A percentile compares a stretch with the other conserved stretches of the same genome.
Evolutionary conservation across 2,113 vertebrate species (phyloP).

Genomic region (Lontra canadensis): DNA sequence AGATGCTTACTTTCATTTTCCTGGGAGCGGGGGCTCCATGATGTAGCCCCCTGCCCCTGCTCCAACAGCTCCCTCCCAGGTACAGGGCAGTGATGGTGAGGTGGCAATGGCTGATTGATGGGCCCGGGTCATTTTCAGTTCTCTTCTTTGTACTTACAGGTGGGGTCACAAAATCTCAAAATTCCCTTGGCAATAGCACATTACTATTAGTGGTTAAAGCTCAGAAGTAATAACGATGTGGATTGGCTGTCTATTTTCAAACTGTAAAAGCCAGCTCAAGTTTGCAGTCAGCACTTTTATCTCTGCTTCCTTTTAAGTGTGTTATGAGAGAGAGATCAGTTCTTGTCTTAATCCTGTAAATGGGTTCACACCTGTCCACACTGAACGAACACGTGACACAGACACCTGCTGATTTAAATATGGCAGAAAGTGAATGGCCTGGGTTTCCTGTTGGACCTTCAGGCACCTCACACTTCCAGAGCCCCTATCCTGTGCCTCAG

Average conservation of each 20-base stretch:
- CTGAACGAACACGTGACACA: too few relatives aligned
- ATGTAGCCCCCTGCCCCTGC: too few relatives aligned
- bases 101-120: not conserved
- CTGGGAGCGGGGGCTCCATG: not conserved
- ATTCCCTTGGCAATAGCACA: not conserved
- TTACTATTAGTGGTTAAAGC: not conserved
- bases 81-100: not conserved
- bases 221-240: conserved; percentile 9
- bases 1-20: not conserved
- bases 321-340: not conserved
- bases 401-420: not conserved
- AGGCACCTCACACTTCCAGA: not conserved
- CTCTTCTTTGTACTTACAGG: not conserved
- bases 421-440: not conserved
- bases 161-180: not conserved
- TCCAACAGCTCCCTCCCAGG: accelerated
- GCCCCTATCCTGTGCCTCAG: not conserved
- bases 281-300: conserved; percentile 56
- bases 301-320: conserved; percentile 33
- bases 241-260: conserved; percentile 59
- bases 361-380: conserved; percentile 24
- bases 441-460: not conserved
- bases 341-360: conserved; percentile 41
- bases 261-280: not conserved
- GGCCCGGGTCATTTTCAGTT: not conserved